Evolutionary conservation across 1,140 invertebrate species (phyloP).

Genomic region (Ladona fulva): DNA sequence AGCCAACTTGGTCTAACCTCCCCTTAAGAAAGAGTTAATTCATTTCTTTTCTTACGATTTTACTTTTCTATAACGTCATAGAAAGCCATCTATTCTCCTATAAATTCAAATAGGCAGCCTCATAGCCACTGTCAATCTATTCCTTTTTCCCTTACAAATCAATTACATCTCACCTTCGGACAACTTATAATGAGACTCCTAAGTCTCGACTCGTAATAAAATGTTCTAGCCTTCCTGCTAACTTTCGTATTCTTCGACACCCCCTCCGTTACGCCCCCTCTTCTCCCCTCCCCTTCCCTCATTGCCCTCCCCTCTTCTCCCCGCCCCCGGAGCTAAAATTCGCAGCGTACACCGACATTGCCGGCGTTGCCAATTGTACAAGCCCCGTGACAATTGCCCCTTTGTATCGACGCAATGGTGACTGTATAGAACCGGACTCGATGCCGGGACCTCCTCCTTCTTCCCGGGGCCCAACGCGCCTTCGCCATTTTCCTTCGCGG

Average conservation of each 20-base stretch:
- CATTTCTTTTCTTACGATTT: no score
- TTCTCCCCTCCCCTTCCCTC: background rate
- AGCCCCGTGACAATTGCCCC: background rate
- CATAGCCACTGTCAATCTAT: no score
- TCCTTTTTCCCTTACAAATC: no score
- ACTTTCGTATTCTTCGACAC: background rate
- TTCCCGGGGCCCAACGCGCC: background rate
- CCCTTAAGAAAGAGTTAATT: no score
- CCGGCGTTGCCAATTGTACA: conserved; percentile 3
- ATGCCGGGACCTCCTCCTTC: background rate
- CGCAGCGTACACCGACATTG: background rate
- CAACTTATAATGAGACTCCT: no score
- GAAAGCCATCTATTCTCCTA: no score
- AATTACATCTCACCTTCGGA: no score
- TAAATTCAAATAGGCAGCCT: no score
- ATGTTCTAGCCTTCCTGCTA: background rate
- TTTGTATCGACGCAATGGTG: background rate
- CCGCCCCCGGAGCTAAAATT: background rate
- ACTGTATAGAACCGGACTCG: background rate
- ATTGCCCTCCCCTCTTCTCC: background rate
- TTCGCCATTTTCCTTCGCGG: background rate
- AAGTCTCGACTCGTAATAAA: no score
- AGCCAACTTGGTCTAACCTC: no score
- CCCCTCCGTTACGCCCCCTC: background rate
- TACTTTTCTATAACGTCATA: no score